Evolutionary conservation across 2,797 vertebrate species (phyloP).

Genomic region (Gadopsis marmoratus): DNA sequence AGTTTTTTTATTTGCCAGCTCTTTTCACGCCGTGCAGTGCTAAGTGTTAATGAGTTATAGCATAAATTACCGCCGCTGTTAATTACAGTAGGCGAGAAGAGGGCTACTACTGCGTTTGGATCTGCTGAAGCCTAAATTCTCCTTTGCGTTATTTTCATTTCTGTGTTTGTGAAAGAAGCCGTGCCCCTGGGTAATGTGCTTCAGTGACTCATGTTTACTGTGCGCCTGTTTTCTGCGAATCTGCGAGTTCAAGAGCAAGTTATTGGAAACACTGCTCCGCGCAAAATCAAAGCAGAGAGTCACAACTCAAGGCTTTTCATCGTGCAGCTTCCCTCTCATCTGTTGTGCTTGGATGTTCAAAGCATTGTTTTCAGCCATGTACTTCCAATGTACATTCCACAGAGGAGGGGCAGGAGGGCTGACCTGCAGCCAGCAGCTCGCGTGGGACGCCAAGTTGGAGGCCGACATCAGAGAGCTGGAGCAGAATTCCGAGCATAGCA

Average conservation of each 20-base stretch:
- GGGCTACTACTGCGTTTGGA: constrained; percentile 39
- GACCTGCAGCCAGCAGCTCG: constrained; percentile 49
- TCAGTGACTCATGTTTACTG: constrained; percentile 54
- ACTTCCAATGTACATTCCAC: constrained; percentile 35
- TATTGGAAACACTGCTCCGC: constrained; percentile 60
- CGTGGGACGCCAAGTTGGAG: constrained; percentile 29
- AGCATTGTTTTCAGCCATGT: constrained; percentile 31
- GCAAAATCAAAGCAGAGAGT: constrained; percentile 50
- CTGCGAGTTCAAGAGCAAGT: constrained; percentile 39
- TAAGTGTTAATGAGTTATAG: constrained; percentile 45
- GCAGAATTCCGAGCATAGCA: not conserved
- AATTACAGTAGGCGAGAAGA: constrained; percentile 57
- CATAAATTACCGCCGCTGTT: constrained; percentile 54
- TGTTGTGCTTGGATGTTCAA: constrained; percentile 50
- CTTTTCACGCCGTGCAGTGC: constrained; percentile 24
- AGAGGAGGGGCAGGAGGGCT: constrained; percentile 28
- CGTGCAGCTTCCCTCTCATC: constrained; percentile 30
- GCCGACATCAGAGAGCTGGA: constrained; percentile 6
- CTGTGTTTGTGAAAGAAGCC: constrained; percentile 30
- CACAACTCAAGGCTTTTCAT: constrained; percentile 36
- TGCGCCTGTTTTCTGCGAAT: constrained; percentile 31
- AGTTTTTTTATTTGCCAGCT: constrained; percentile 3
- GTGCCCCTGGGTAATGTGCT: constrained; percentile 20
- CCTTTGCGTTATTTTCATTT: constrained; percentile 29
- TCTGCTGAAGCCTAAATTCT: constrained; percentile 22